Conservation (phyloP, 2,797 vertebrate genomes). For the Limnodromus scolopaceus region DNA sequence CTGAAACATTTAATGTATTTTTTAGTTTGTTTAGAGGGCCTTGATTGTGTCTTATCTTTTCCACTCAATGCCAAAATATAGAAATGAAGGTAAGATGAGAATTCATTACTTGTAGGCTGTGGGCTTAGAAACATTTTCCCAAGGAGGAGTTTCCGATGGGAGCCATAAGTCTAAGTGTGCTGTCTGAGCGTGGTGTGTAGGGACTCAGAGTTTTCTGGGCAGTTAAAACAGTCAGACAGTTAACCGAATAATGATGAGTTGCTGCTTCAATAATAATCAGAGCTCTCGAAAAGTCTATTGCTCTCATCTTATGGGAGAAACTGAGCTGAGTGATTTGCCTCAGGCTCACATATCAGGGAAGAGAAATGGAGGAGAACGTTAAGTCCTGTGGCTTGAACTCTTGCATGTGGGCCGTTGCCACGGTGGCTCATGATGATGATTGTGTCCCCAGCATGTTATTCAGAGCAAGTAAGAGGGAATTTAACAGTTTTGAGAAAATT, state of each 20-base stretch:
- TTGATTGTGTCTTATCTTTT: neutral
- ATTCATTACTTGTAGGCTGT: neutral
- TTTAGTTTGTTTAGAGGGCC: neutral
- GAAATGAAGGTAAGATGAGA: neutral
- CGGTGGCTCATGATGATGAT: accelerated
- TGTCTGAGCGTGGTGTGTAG: neutral
- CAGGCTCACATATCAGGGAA: neutral
- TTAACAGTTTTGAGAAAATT: neutral
- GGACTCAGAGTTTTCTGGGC: neutral
- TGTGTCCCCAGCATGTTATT: neutral
- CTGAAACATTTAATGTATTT: neutral
- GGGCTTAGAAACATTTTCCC: neutral
- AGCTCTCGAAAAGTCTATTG: neutral
- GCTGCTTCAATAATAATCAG: neutral
- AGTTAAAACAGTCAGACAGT: neutral
- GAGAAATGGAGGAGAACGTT: neutral
- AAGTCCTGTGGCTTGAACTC: neutral
- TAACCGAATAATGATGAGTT: neutral
- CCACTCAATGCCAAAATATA: neutral
- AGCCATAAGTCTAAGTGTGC: neutral
- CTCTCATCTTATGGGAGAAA: neutral
- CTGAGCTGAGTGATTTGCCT: neutral
- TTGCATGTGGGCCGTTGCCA: neutral
- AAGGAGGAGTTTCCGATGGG: neutral
- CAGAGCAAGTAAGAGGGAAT: neutral